These are phyloP conservation scores for Anticlea derivata DNA, from an alignment of 2,888 invertebrate genomes.

Conservation along the genomic window DNA sequence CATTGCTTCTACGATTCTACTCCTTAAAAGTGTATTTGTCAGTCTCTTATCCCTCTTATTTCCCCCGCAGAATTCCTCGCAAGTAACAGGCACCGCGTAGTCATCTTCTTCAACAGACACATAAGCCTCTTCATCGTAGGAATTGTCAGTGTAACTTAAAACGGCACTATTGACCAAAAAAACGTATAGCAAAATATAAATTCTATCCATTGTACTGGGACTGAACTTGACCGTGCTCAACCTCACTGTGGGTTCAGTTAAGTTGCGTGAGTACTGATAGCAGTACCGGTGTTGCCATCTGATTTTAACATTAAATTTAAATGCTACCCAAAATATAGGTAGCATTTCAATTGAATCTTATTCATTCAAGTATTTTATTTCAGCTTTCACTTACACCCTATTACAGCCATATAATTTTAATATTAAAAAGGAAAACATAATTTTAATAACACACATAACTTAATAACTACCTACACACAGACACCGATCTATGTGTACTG, in stretches of 20 bases:
- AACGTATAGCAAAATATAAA: slow-evolving; percentile 19
- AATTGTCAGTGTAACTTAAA: slow-evolving; percentile 23
- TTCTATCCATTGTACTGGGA: slow-evolving; percentile 27
- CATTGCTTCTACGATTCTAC: slow-evolving; percentile 65
- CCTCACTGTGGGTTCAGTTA: slow-evolving; percentile 31
- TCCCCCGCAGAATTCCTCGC: slow-evolving; percentile 46
- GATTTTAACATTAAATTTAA: too few relatives aligned
- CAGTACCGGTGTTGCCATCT: slow-evolving; percentile 28
- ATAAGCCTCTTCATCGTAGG: slow-evolving; percentile 41
- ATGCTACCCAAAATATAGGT: too few relatives aligned
- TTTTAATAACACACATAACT: too few relatives aligned
- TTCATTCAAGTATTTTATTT: too few relatives aligned
- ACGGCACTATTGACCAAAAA: slow-evolving; percentile 20
- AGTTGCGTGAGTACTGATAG: slow-evolving; percentile 12
- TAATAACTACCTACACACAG: too few relatives aligned
- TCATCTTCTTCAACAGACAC: slow-evolving; percentile 42
- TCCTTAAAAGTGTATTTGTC: slow-evolving; percentile 39
- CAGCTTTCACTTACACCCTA: too few relatives aligned
- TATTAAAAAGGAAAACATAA: too few relatives aligned
- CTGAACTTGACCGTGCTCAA: slow-evolving; percentile 44
- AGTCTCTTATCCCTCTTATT: slow-evolving; percentile 44
- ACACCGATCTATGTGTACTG: too few relatives aligned
- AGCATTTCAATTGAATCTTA: too few relatives aligned
- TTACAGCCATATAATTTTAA: too few relatives aligned
- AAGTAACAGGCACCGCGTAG: slow-evolving; percentile 49